Conservation (phyloP, 2,113 vertebrate species). For the Piprites chloris region DNA sequence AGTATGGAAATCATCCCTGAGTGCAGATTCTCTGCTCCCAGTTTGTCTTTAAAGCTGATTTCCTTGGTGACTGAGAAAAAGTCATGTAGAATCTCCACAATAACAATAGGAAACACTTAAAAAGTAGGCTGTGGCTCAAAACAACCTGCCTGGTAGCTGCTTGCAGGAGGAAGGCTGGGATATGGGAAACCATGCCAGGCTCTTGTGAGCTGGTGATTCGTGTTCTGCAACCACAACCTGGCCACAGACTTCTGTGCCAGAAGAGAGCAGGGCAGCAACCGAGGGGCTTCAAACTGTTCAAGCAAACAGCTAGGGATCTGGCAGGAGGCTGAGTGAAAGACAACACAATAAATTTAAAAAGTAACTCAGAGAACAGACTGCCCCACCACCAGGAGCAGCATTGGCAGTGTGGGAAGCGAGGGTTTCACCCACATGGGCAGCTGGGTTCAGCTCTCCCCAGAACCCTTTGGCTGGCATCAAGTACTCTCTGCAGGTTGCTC, state of each 20-base stretch:
- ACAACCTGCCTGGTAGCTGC: not conserved
- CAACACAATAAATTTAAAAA: not conserved
- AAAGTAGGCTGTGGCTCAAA: not conserved
- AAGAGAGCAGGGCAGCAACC: not conserved
- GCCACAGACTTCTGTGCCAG: not conserved
- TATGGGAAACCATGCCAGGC: rapidly evolving
- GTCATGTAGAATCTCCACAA: not conserved
- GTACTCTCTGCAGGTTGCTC: not conserved
- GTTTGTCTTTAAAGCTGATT: not conserved
- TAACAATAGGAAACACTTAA: not conserved
- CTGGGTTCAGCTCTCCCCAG: not conserved
- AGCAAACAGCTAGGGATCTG: not conserved
- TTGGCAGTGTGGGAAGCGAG: rapidly evolving
- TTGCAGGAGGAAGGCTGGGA: not conserved
- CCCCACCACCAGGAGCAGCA: not conserved
- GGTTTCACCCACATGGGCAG: not conserved
- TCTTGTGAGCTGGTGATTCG: not conserved
- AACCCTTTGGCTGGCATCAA: not conserved
- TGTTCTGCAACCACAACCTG: not conserved
- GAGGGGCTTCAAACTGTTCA: not conserved
- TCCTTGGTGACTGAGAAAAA: not conserved
- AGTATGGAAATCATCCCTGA: not conserved
- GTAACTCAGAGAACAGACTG: not conserved
- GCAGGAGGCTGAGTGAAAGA: not conserved
- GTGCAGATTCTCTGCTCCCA: not conserved